Evolutionary conservation across 2,888 invertebrate species (phyloP), one percentile per base, ranked within the genome.

Genomic region (Nudaria mundana): DNA sequence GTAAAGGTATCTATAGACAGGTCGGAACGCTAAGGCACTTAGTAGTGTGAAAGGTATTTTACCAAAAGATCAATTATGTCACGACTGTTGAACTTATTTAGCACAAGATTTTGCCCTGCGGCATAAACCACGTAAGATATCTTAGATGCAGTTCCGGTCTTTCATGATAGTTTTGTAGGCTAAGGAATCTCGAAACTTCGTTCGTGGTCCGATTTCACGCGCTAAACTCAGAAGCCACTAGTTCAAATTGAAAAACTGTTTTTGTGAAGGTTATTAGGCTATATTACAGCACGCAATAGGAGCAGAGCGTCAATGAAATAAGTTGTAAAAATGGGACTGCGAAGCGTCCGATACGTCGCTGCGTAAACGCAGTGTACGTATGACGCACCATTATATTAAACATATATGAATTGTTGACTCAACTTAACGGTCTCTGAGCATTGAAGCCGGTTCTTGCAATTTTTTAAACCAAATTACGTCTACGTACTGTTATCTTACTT

Each of bases 361-460:
- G n/a, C 32, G 28, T 16, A 5, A 16, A 24, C 18, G n/a, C 5
- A 13, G 6, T 6, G n/a, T 3, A 0, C 10, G 32, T 49, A 12
- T 61, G 44, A 14, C 18, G 26, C 18, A 18, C 30, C 55, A 47
- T 62, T 39, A 54, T 8, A n/a, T 11, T 32, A 46, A 46, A 49
- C 37, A 50, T 44, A n/a, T n/a, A 44, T 29, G 48, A 44, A 49
- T 51, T 54, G 58, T 60, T 56, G 50, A 56, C 45, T 51, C 37
- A 52, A 54, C 40, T 56, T 66, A 66, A 65, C 64, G 66, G 66
- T 64, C 25, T 24, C 26, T 46, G 59, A 26, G 47, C 60, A 60
- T 62, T 16, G 46, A 29, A 66, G 51, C 56, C 66, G 60, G 59
- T 56, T 63, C 43, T 53, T 37, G 56, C 53, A 54, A 48, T 57